Evolutionary conservation across 2,113 vertebrate genomes (phyloP), one percentile per base, ranked within the genome.

Genomic region (Epinephelus fuscoguttatus): DNA sequence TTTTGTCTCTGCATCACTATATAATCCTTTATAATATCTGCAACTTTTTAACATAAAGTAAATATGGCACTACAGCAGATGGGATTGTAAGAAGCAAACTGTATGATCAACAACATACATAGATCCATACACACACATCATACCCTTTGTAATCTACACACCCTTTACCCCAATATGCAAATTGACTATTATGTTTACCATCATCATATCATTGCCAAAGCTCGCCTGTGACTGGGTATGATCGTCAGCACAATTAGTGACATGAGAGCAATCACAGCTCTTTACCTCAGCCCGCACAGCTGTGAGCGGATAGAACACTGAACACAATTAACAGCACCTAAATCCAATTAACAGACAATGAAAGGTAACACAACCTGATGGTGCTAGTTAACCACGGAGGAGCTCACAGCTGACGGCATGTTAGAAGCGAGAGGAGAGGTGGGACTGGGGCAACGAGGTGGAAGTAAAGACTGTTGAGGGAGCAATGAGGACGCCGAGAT

Each of bases 321-420:
- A 89, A 86, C 72, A 85, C 89, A 91, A 91, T 92, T 90, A 91
- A 85, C 87, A 64, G 63, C 79, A 63, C 66, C 70, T 45, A 73
- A 88, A 92, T 89, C 86, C 90, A 91, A 94, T 94, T 91, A 94
- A 84, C 75, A 85, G 61, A 86, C 87, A 89, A 89, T 87, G 90
- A 88, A 85, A 90, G 80, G 85, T 91, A 91, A 89, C 82, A 62
- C 81, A 82, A 71, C 84, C 76, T 78, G 78, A 85, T 81, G 82
- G 49, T 74, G 84, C 80, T 85, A 75, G 88, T 92, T 89, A 91
- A 80, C 82, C 75, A 61, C 85, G 23, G 75, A 90, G 75, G 42
- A 81, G 76, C 42, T 71, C 21, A 12, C 37, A 64, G 80, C 63
- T 75, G 82, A 84, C 25, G 40, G 66, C 14, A 14, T 0, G 14